phyloP scores from a whole-genome alignment of 2,888 invertebrate species.

The Patella pellucida region DNA sequence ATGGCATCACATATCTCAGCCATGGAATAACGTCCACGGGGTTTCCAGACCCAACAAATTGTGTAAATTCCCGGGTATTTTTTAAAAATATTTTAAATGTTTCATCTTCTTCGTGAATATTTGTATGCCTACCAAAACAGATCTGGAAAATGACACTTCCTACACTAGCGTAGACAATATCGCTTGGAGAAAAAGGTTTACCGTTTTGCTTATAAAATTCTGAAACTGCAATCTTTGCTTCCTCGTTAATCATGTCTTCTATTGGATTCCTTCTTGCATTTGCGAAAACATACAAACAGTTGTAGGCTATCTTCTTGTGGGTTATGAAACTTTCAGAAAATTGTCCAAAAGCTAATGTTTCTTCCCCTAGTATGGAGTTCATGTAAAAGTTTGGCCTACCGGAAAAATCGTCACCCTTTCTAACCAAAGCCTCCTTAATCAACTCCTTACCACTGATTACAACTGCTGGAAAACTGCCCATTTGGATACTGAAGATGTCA shows the following conservation, averaged over 20 bases:
- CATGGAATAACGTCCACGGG: slow-evolving; percentile 45
- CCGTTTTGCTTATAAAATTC: slow-evolving; percentile 13
- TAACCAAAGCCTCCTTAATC: slow-evolving; percentile 31
- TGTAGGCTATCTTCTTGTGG: slow-evolving; percentile 40
- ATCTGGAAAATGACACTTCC: slow-evolving; percentile 38
- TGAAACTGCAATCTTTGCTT: slow-evolving; percentile 19
- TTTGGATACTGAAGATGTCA: slow-evolving; percentile 36
- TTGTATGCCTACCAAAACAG: slow-evolving; percentile 30
- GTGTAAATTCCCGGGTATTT: slow-evolving; percentile 14
- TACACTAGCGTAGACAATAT: slow-evolving; percentile 17
- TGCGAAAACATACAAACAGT: slow-evolving; percentile 34
- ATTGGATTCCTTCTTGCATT: slow-evolving; percentile 27
- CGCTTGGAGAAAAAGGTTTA: slow-evolving; percentile 19
- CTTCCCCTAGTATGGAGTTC: not conserved
- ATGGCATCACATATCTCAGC: slow-evolving; percentile 35
- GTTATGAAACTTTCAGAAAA: slow-evolving; percentile 29
- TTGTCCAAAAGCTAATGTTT: too few species aligned
- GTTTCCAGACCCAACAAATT: slow-evolving; percentile 39
- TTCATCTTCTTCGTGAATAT: slow-evolving; percentile 27
- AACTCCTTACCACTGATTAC: slow-evolving; percentile 38
- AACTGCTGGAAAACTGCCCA: slow-evolving; percentile 41
- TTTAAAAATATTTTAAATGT: slow-evolving; percentile 22
- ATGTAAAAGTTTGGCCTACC: slow-evolving; percentile 37
- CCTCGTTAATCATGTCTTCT: slow-evolving; percentile 27
- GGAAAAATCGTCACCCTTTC: slow-evolving; percentile 30